These are phyloP conservation scores for Ceyx margarethae DNA, from an alignment of 2,113 vertebrate species.

Conservation along the genomic window DNA sequence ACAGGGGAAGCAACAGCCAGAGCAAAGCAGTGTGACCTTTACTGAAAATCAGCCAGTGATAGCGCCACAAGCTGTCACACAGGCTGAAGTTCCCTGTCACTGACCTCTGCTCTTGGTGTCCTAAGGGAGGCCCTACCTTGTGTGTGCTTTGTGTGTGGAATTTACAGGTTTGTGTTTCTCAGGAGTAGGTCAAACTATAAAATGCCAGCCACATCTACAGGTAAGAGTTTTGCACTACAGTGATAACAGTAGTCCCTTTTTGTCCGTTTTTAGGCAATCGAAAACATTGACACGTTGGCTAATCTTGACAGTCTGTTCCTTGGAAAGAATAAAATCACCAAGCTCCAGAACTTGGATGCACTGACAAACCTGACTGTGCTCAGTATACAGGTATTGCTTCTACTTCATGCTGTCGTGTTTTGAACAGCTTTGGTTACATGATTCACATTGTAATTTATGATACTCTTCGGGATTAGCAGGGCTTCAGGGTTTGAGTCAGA, in stretches of 20 bases:
- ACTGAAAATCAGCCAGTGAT: not conserved
- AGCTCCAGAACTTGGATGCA: conserved; percentile 92
- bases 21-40: not conserved
- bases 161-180: not conserved
- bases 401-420: not conserved
- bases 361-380: conserved; percentile 91
- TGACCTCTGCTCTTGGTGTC: not conserved
- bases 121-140: not conserved
- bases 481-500: not conserved
- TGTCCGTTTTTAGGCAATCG: conserved; percentile 81
- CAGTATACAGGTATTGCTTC: conserved; percentile 89
- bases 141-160: not conserved
- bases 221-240: not conserved
- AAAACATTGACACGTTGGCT: conserved; percentile 86
- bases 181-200: not conserved
- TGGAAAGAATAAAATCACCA: conserved; percentile 98
- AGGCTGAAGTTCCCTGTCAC: not conserved
- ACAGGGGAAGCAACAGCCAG: not conserved
- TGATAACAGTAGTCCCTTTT: not conserved
- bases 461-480: not conserved
- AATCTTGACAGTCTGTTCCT: conserved; percentile 93
- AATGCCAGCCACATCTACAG: not conserved
- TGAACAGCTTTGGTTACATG: not conserved
- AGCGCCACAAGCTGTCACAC: not conserved
- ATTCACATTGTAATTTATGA: not conserved